Evolutionary conservation across 2,888 invertebrate genomes (phyloP), one percentile per base, ranked within the genome.

Genomic region (Acanthosepion esculentum): DNA sequence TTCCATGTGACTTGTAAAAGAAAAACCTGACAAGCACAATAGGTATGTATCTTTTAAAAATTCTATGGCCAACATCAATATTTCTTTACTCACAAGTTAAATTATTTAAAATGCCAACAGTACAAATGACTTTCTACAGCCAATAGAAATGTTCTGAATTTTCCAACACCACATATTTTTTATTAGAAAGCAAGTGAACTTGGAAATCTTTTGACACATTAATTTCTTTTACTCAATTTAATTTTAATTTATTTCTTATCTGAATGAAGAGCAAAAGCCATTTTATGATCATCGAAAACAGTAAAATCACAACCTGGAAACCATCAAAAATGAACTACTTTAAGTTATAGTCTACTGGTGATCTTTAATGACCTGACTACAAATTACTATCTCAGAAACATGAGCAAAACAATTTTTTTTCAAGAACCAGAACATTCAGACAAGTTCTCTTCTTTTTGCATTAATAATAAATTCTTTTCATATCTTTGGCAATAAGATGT

Each of bases 331-430:
- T 15, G 33, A 78, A 78, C n/a, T 78, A 33, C 78, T 78, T 78
- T 78, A 33, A 78, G 78, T 78, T 78, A 78, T 59, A 23, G 59
- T 59, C n/a, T 33, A 78, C n/a, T n/a, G 33, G 78, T 78, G 78
- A 78, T 78, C 78, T n/a, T 78, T n/a, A 78, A 78, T 78, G 78
- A 78, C n/a, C n/a, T 78, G n/a, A 33, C 78, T 78, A 33, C 78
- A 78, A 78, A 78, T 78, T 78, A 78, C 78, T 78, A n/a, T 78
- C 78, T 78, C 10, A 78, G 78, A 78, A 78, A 78, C 78, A 78
- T 78, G 78, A 78, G 18, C 15, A 78, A 78, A 78, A 33, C 18
- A 15, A 15, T 3, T n/a, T 78, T 33, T 78, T n/a, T 33, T 78
- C n/a, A 29, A 78, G 78, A 78, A 33, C 15, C 12, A 12, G 78